A percentile compares a stretch with the other conserved stretches of the same genome.
phyloP scores from a whole-genome alignment of 2,888 invertebrate species.

The Chouioia cunea region DNA sequence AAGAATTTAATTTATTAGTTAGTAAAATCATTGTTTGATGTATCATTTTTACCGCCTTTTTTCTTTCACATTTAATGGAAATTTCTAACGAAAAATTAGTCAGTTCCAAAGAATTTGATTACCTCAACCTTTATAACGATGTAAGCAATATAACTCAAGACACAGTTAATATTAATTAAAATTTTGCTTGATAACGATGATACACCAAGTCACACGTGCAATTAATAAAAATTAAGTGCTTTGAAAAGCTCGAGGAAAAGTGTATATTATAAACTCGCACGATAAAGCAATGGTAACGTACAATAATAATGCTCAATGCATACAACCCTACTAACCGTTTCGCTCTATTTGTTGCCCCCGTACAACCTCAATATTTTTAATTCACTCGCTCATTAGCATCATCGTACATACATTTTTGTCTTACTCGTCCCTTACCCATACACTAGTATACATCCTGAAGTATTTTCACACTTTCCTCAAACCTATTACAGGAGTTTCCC shows the following conservation, averaged over 20 bases:
- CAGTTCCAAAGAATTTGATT: too few species aligned
- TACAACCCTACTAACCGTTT: neutral
- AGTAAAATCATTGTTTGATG: too few species aligned
- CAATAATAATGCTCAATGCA: constrained; percentile 31
- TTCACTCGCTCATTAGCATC: constrained; percentile 41
- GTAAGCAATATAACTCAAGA: too few species aligned
- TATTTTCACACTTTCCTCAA: constrained; percentile 13
- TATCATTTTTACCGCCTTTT: too few species aligned
- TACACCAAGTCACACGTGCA: neutral
- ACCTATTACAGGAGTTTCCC: constrained; percentile 3
- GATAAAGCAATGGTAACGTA: constrained; percentile 14
- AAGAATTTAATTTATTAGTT: too few species aligned
- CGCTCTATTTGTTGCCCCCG: constrained; percentile 28
- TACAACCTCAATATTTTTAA: constrained; percentile 37
- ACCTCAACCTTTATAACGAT: too few species aligned
- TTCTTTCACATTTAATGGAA: too few species aligned
- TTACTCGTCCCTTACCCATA: constrained; percentile 20
- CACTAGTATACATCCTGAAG: constrained; percentile 2
- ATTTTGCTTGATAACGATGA: neutral
- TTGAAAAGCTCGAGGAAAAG: neutral
- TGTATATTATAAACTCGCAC: neutral
- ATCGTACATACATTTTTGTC: constrained; percentile 15
- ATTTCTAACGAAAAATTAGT: too few species aligned
- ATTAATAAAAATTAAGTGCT: neutral
- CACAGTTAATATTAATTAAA: constrained; percentile 2